Conservation (phyloP, 2,888 invertebrate species). For the Sesia bembeciformis region DNA sequence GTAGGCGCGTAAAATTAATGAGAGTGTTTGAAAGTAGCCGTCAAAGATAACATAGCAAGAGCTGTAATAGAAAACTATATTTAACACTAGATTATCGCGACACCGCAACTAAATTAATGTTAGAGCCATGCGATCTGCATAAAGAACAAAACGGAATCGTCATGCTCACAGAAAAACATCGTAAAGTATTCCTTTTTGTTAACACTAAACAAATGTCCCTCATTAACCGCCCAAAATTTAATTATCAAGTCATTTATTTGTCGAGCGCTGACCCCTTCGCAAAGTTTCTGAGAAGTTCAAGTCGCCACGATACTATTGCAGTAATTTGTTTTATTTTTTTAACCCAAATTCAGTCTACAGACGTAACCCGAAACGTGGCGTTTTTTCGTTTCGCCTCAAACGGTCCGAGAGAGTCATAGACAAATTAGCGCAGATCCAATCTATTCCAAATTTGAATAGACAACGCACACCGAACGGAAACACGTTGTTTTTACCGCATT, state of each 20-base stretch:
- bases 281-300: slow-evolving; percentile 25
- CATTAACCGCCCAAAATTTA: slow-evolving; percentile 42
- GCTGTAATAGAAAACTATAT: neutral
- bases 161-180: slow-evolving; percentile 22
- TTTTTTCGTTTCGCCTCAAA: slow-evolving; percentile 15
- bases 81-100: neutral
- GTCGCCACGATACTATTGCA: slow-evolving; percentile 4
- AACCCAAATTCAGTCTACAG: slow-evolving; percentile 10
- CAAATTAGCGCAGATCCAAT: slow-evolving; percentile 70
- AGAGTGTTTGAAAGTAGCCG: too few relatives aligned
- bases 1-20: too few relatives aligned
- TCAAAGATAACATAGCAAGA: too few relatives aligned
- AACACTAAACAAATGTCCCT: slow-evolving; percentile 33
- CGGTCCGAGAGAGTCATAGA: slow-evolving; percentile 45
- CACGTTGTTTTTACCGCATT: slow-evolving; percentile 68
- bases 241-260: slow-evolving; percentile 39
- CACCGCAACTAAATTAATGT: neutral
- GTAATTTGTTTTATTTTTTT: slow-evolving; percentile 13
- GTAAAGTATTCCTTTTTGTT: slow-evolving; percentile 26
- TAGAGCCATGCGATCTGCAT: slow-evolving; percentile 3
- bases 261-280: slow-evolving; percentile 21
- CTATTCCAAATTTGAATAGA: slow-evolving; percentile 51
- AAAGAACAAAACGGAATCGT: slow-evolving; percentile 21
- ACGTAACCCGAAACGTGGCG: slow-evolving; percentile 9
- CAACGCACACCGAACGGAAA: slow-evolving; percentile 49